Evolutionary conservation across 2,888 invertebrate genomes (phyloP), one percentile per base, ranked within the genome.

Genomic region (Rhaphigaster nebulosa): DNA sequence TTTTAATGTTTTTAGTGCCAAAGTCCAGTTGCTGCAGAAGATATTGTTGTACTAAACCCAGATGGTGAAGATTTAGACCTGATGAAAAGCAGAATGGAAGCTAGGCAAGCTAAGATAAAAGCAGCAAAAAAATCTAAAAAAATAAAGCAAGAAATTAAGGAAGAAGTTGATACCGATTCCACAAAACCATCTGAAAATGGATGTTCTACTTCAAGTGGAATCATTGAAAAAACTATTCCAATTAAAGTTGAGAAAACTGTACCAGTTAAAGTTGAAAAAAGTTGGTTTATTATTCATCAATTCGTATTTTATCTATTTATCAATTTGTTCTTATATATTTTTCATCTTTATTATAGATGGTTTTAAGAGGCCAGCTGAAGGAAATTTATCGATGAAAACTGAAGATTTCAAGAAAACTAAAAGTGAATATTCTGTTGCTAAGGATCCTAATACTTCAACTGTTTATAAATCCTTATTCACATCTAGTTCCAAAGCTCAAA

Each of bases 381-480:
- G 91, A n/a, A 84, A 84, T 84, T 80, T 91, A 18, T 91, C 90
- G 0, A 91, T 91, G 91, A 90, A 90, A 56, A 89, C 56, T 93
- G 97, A 97, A 18, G 96, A 96, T 20, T 95, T 96, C 92, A 97
- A 97, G 93, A 97, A 97, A 93, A 95, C 97, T 0, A 97, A 97
- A 93, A 95, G 96, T 3, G 95, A 96, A 90, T 98, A 98, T 93
- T 97, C 97, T 93, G 96, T 99, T 56, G 98, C 98, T 0, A 96
- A 97, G 91, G 99, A 99, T 94, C 98, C 98, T 0, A 97, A 96
- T 93, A 97, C 97, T 12, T 97, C 97, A 91, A 97, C 97, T 94
- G 98, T 98, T 0, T 98, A 97, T 93, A 99, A 99, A 94, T 99
- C 99, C 4, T 94, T 99, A 90, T 99, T 99, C 93, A 99, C 99